A percentile compares a stretch with the other conserved stretches of the same genome.
Evolutionary conservation across 2,113 vertebrate genomes (phyloP).

Genomic region (Trinectes maculatus): DNA sequence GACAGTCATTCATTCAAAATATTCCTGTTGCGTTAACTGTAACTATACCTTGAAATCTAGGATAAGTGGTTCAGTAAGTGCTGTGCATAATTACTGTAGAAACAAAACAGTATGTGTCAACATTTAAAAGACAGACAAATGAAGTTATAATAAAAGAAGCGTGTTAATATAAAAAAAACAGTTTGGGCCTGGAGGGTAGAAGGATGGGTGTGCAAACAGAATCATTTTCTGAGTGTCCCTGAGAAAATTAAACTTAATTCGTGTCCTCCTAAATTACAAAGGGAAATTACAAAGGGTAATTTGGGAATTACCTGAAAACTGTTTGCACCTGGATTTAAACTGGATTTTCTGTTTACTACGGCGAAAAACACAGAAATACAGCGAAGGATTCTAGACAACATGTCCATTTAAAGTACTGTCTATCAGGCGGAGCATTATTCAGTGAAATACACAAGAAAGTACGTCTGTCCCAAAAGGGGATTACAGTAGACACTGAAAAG

Average conservation of each 20-base stretch:
- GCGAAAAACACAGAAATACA: constrained; percentile 43
- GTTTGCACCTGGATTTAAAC: constrained; percentile 24
- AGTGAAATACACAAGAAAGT: constrained; percentile 25
- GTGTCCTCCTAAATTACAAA: constrained; percentile 1
- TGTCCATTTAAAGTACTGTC: neutral
- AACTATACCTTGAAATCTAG: neutral
- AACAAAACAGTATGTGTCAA: constrained; percentile 32
- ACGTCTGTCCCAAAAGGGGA: constrained; percentile 19
- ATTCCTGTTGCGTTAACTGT: neutral
- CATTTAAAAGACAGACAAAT: neutral
- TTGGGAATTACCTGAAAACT: constrained; percentile 27
- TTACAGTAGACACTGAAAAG: constrained; percentile 42
- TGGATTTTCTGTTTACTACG: constrained; percentile 19
- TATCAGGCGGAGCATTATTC: constrained; percentile 13
- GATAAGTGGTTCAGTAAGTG: constrained; percentile 30
- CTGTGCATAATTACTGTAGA: constrained; percentile 28
- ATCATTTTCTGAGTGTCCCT: constrained; percentile 54
- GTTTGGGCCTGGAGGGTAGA: neutral
- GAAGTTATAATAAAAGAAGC: neutral
- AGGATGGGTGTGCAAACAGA: neutral
- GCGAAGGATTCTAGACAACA: neutral
- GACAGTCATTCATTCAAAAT: constrained; percentile 17
- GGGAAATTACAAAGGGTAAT: too few relatives aligned
- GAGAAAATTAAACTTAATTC: constrained; percentile 49
- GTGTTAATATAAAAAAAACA: neutral